phyloP scores from a whole-genome alignment of 1,140 invertebrate species.

The Papilio aristodemus region DNA sequence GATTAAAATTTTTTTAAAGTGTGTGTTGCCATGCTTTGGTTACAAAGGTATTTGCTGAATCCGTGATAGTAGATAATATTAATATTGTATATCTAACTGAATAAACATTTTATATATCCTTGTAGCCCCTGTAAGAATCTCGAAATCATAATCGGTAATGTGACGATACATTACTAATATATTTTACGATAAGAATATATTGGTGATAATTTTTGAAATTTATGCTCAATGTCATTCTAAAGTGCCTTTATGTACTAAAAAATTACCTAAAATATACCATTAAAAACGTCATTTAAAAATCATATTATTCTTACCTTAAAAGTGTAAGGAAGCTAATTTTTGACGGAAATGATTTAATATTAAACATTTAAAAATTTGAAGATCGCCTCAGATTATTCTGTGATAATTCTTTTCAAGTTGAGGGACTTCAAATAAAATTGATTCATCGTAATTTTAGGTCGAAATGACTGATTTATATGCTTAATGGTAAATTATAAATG shows the following conservation, averaged over 20 bases:
- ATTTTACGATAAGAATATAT: slow-evolving; percentile 39
- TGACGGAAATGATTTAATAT: slow-evolving; percentile 5
- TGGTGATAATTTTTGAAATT: slow-evolving; percentile 42
- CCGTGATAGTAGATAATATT: slow-evolving; percentile 70
- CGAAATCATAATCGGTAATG: slow-evolving; percentile 52
- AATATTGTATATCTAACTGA: slow-evolving; percentile 44
- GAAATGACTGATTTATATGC: slow-evolving; percentile 39
- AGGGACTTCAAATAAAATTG: slow-evolving; percentile 68
- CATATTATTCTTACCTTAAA: not conserved
- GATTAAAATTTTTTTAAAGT: slow-evolving; percentile 40
- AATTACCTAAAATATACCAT: slow-evolving; percentile 31
- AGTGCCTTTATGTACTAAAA: slow-evolving; percentile 57
- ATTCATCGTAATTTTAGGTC: slow-evolving; percentile 35
- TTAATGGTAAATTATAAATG: slow-evolving; percentile 1
- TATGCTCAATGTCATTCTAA: slow-evolving; percentile 73
- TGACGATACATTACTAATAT: slow-evolving; percentile 46
- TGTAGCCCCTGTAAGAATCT: slow-evolving; percentile 50
- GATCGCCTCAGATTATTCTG: slow-evolving; percentile 73
- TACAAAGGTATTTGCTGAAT: slow-evolving; percentile 57
- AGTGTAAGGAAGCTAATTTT: slow-evolving; percentile 10
- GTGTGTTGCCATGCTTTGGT: slow-evolving; percentile 74
- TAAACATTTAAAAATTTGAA: slow-evolving; percentile 55
- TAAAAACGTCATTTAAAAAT: not conserved
- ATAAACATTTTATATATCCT: slow-evolving; percentile 43
- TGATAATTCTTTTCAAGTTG: slow-evolving; percentile 76